Conservation (phyloP, 1,140 invertebrate species). For the Xylocopa sonorina region DNA sequence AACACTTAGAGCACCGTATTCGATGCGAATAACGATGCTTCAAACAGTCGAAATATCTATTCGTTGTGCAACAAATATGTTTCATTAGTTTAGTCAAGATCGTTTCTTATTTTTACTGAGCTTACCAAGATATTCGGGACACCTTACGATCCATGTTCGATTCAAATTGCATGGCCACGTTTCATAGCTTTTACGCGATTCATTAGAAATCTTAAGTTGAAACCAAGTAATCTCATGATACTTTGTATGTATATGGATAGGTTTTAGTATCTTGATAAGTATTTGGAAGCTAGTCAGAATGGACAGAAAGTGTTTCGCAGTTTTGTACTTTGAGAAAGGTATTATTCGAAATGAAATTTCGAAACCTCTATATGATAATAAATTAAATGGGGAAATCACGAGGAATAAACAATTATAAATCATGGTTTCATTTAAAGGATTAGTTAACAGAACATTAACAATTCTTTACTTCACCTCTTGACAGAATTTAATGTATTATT, state of each 20-base stretch:
- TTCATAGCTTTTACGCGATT: constrained; percentile 6
- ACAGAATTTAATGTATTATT: neutral
- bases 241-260: no score
- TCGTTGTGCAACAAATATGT: no score
- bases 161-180: constrained; percentile 35
- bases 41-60: neutral
- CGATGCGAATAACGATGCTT: neutral
- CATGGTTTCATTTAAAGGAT: neutral
- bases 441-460: neutral
- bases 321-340: neutral
- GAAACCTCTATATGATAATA: neutral
- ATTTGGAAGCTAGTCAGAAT: constrained; percentile 9
- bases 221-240: neutral
- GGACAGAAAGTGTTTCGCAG: neutral
- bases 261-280: neutral
- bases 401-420: neutral
- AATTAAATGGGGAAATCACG: constrained; percentile 13
- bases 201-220: constrained; percentile 4
- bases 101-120: neutral
- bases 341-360: neutral
- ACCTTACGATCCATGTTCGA: constrained; percentile 16
- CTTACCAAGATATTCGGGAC: constrained; percentile 33
- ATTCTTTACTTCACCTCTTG: constrained; percentile 1
- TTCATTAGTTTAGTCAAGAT: neutral
- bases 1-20: neutral